Evolutionary conservation across 2,888 invertebrate species (phyloP), one percentile per base, ranked within the genome.

Genomic region (Thalpophila matura): DNA sequence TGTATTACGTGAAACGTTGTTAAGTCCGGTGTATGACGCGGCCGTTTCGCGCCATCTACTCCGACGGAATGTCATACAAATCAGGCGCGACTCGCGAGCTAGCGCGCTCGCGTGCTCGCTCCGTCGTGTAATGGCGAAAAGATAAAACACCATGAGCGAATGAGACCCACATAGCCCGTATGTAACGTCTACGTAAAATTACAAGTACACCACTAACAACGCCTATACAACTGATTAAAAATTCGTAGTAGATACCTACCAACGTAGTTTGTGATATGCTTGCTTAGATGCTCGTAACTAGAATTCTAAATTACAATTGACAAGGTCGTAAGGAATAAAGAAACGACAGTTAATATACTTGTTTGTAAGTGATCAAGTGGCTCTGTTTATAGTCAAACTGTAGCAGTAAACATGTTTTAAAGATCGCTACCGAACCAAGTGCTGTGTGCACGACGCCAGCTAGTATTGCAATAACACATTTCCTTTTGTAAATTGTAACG

Each of bases 31-130:
- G 59, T 70, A 73, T 79, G 82, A 88, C 89, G 84, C 92, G 90
- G 81, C 89, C 86, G 86, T 70, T 82, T 81, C 85, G 86, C 86
- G 82, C 80, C 83, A 81, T 85, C 79, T 67, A 85, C 88, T 85
- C 73, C 79, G 82, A 69, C 86, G 88, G 89, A 91, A 90, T 91
- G 91, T 86, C 66, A 66, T 67, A 53, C 43, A 64, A 55, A 57
- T 54, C 58, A 55, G 73, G 55, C 64, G 60, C 62, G 71, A 61
- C n/a, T n/a, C n/a, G n/a, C n/a, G n/a, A 72, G 68, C 73, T 70
- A 50, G 47, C 55, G 78, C 78, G 76, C 67, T 72, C 68, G 73
- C 67, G 72, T 67, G 55, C 43, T 58, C 79, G 49, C 73, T 55
- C 77, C 72, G 64, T 74, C 68, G 60, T 60, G 65, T 62, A 49